Evolutionary conservation across 2,797 vertebrate species (phyloP), one percentile per base, ranked within the genome.

Genomic region (Sus cebifrons): DNA sequence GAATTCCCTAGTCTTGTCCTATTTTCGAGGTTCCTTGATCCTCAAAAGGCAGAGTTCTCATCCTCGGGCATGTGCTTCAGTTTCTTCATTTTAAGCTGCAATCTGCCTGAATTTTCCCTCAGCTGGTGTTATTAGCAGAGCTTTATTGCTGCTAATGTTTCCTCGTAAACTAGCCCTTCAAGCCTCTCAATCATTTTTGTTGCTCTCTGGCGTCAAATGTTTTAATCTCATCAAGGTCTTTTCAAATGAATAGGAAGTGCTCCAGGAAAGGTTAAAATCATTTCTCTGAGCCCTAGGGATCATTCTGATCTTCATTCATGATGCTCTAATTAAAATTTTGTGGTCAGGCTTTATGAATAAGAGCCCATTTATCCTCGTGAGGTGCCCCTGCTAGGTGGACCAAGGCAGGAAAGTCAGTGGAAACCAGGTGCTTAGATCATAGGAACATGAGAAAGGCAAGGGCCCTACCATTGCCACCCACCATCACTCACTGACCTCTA

Each of bases 301-400:
- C 75, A 14, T 94, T 97, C 83, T 95, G 93, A 64, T 97, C 97
- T 98, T 84, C 93, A 96, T 97, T 95, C 96, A 94, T 95, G 58
- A 96, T 96, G 58, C 83, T 97, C 83, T 95, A 98, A 98, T 94
- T 97, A 97, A 97, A 97, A 95, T 97, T 91, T 96, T 97, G 96
- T 95, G 94, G 92, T 75, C 96, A 94, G 10, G 36, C 83, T 95
- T 96, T 87, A 93, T 79, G 92, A 96, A 74, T 92, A 94, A 92
- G 88, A 93, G 94, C 40, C 81, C 67, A 86, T 91, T 97, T 91
- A 89, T 81, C 83, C 54, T 95, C 54, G 64, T 75, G 65, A 60
- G 67, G 67, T 84, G 75, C 89, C 25, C 74, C 88, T 89, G 83
- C 56, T 65, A n/a, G 36, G 27, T 62, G 88, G 68, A 21, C 36